These are phyloP conservation scores for Aporophyla nigra DNA, from an alignment of 2,888 invertebrate genomes.

Conservation along the genomic window DNA sequence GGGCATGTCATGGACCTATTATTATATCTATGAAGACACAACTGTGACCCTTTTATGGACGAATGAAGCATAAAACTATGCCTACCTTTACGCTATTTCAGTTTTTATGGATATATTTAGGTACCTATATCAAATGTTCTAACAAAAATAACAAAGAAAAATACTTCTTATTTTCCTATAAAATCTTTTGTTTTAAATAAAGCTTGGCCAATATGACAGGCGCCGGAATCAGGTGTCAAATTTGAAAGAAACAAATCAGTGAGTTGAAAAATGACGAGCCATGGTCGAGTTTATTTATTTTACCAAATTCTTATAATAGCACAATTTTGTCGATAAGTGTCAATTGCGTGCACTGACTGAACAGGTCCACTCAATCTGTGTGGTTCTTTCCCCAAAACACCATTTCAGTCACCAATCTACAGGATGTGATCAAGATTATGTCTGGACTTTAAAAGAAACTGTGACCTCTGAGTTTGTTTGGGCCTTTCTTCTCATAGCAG, in stretches of 20 bases:
- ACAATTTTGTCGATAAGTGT: not conserved
- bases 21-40: constrained; percentile 52
- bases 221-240: constrained; percentile 48
- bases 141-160: constrained; percentile 8
- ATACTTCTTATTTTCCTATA: constrained; percentile 5
- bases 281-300: not conserved
- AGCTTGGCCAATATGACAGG: constrained; percentile 28
- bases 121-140: not conserved
- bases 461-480: too few species aligned
- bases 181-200: constrained; percentile 30
- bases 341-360: too few species aligned
- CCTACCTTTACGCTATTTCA: not conserved
- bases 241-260: constrained; percentile 48
- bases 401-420: too few species aligned
- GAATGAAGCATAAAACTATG: constrained; percentile 15
- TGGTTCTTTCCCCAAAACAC: too few species aligned
- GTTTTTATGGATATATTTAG: not conserved
- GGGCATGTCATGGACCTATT: constrained; percentile 64
- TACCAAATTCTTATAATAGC: not conserved
- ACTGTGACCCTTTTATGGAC: constrained; percentile 37
- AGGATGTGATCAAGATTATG: too few species aligned
- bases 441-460: too few species aligned
- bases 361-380: too few species aligned
- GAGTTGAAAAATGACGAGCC: constrained; percentile 14
- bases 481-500: too few species aligned